Base-by-base conservation (phyloP, 1,140 invertebrate genomes). In the Heliconius nattereri region DNA sequence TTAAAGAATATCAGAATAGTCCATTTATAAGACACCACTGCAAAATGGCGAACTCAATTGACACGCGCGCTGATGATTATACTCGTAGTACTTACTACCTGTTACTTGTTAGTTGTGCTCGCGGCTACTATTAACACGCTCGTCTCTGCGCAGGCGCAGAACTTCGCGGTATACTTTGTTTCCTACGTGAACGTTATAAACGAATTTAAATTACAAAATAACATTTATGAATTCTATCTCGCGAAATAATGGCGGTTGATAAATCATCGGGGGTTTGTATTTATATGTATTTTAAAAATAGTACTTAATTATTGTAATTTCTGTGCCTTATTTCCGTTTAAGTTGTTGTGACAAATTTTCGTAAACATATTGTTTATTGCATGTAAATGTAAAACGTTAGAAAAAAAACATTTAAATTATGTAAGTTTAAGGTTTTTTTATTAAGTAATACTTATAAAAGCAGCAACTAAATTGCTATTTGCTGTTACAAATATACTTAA, bases 121-220 rank as follows among this genome's bases (percentile, higher is more conserved):
- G 87, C 83, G 83, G 74, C 75, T 80, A 81, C 83, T 79, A 82
- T 84, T 83, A 74, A 83, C 78, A 85, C 86, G 84, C 88, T 85
- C 83, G 78, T 83, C 76, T 60, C 54, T 76, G 84, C 85, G 82
- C 81, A 81, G 57, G 82, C 84, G 86, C 78, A 74, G 19, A n/a
- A n/a, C n/a, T n/a, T 37, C 73, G 76, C 45, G 32, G 70, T 75
- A 72, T 74, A 78, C 40, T 78, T 81, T 85, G 78, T 78, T 73
- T 54, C 79, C 78, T 57, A 66, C 77, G 72, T 71, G 78, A 66
- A 66, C 29, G 60, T 66, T 66, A 78, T 49, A 73, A 70, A 76
- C 52, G 23, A 71, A 77, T 49, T 49, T 80, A 76, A 66, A 73
- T 73, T 45, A 76, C 35, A 73, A 60, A 23, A 60, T 1, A 82